phyloP scores from a whole-genome alignment of 1,140 invertebrate genomes.

The Cydia pomonella region DNA sequence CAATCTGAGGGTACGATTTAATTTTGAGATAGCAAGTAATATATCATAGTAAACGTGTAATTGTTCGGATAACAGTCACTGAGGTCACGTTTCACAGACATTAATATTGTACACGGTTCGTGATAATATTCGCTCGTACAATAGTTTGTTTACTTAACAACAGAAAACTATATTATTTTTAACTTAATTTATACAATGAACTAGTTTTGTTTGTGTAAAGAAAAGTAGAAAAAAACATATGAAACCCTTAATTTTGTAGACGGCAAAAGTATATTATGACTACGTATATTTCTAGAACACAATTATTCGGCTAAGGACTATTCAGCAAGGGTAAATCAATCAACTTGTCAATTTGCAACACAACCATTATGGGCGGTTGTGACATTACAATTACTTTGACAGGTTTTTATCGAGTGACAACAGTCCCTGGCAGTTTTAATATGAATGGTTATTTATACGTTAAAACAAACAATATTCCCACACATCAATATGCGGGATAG shows the following conservation, averaged over 20 bases:
- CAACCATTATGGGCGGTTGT: background rate
- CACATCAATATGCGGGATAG: no score
- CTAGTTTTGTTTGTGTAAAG: no score
- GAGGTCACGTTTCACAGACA: slow-evolving; percentile 3
- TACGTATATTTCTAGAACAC: no score
- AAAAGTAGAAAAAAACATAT: no score
- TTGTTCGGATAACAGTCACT: background rate
- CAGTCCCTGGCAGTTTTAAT: background rate
- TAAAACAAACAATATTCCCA: no score
- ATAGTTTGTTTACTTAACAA: background rate
- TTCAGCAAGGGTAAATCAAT: background rate
- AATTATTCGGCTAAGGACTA: no score
- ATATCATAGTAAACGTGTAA: background rate
- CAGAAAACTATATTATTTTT: background rate
- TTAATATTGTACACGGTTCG: background rate
- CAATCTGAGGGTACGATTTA: background rate
- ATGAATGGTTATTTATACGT: no score
- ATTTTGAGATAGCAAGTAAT: background rate
- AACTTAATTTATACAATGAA: no score
- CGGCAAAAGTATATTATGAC: no score
- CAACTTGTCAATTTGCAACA: background rate
- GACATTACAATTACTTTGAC: background rate
- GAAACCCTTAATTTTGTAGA: no score
- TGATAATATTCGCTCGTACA: background rate
- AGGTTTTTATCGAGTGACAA: background rate